Evolutionary conservation across 2,113 vertebrate genomes (phyloP).

Genomic region (Ophthalmolycus amberensis): DNA sequence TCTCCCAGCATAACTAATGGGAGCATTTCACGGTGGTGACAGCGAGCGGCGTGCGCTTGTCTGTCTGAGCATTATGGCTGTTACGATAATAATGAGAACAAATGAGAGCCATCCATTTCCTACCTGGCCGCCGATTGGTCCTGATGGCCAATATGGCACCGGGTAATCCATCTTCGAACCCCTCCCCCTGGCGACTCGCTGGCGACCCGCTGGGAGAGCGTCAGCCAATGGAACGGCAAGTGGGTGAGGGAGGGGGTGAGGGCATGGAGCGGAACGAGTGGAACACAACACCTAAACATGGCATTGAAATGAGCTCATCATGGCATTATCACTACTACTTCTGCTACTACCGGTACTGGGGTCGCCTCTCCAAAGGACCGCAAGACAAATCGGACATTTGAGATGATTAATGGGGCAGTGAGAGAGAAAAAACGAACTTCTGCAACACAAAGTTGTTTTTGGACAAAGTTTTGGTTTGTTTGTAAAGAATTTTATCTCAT

Average conservation of each 20-base stretch:
- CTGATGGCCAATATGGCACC: conserved; percentile 94
- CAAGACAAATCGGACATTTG: not conserved
- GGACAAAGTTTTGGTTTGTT: not conserved
- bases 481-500: not conserved
- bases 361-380: not conserved
- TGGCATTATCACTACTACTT: not conserved
- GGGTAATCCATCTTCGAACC: conserved; percentile 94
- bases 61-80: conserved; percentile 91
- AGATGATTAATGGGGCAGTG: not conserved
- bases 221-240: conserved; percentile 87
- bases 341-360: not conserved
- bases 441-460: not conserved
- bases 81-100: conserved; percentile 97
- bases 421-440: not conserved
- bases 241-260: not conserved
- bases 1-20: conserved; percentile 87
- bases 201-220: conserved; percentile 87
- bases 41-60: conserved; percentile 92
- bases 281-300: not conserved
- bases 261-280: not conserved
- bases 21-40: conserved; percentile 92
- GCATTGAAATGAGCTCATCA: not conserved
- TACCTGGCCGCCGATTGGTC: conserved; percentile 96
- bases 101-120: conserved; percentile 99
- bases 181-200: conserved; percentile 89